Evolutionary conservation across 2,888 invertebrate genomes (phyloP).

Genomic region (Scaptomyza cyrtandrae): DNA sequence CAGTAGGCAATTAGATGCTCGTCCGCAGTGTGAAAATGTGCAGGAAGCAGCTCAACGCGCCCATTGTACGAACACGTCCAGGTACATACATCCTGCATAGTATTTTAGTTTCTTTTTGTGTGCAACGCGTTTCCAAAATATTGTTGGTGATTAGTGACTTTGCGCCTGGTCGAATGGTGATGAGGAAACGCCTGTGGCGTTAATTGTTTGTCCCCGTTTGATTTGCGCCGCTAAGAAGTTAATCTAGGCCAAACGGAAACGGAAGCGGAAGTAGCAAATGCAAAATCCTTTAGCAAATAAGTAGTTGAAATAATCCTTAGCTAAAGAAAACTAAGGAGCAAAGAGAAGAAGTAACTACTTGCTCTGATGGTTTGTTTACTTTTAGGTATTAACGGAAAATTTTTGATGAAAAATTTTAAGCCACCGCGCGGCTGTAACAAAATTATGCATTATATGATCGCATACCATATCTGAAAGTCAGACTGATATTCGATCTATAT

Average conservation of each 20-base stretch:
- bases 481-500: slow-evolving; percentile 19
- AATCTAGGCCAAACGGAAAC: slow-evolving; percentile 72
- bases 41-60: slow-evolving; percentile 62
- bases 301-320: not conserved
- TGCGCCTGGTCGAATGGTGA: slow-evolving; percentile 36
- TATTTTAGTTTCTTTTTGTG: slow-evolving; percentile 9
- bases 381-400: slow-evolving; percentile 6
- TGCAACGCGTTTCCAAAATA: slow-evolving; percentile 21
- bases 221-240: slow-evolving; percentile 70
- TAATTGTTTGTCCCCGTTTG: slow-evolving; percentile 69
- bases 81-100: slow-evolving; percentile 3
- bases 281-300: slow-evolving; percentile 26
- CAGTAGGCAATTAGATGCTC: slow-evolving; percentile 71
- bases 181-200: slow-evolving; percentile 70
- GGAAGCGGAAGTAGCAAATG: slow-evolving; percentile 44
- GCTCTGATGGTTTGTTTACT: not conserved
- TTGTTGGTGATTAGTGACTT: slow-evolving; percentile 70
- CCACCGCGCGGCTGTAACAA: slow-evolving; percentile 41
- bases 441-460: slow-evolving; percentile 54
- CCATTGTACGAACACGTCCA: slow-evolving; percentile 58
- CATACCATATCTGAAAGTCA: not conserved
- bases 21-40: slow-evolving; percentile 63
- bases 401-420: slow-evolving; percentile 34
- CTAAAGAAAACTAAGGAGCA: not conserved
- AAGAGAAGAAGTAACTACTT: not conserved